Conservation (phyloP, 2,888 invertebrate species). For the Tiliacea aurago region DNA sequence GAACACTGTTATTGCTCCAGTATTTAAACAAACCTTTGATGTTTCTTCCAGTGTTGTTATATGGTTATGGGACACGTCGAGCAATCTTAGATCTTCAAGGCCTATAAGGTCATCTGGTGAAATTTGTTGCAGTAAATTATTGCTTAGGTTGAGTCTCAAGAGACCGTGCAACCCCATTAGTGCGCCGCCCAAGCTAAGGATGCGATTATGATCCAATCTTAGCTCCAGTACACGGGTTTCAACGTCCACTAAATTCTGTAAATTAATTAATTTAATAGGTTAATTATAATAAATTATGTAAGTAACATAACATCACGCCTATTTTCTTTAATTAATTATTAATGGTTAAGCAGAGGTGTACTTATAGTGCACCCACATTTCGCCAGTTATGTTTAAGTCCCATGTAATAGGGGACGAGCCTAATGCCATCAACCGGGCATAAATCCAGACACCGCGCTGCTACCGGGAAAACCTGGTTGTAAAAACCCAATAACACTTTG, state of each 20-base stretch:
- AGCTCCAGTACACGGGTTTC: conserved; percentile 94
- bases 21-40: conserved; percentile 92
- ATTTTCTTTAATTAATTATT: too few species aligned
- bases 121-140: conserved; percentile 93
- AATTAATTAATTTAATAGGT: conserved; percentile 9
- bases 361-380: not conserved
- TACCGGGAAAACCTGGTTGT: not conserved
- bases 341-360: too few species aligned
- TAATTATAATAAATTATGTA: not conserved
- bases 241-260: conserved; percentile 94
- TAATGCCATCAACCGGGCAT: not conserved
- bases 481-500: not conserved
- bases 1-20: conserved; percentile 51
- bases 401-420: not conserved
- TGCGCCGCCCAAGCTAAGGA: conserved; percentile 93
- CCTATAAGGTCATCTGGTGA: conserved; percentile 95
- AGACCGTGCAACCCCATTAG: conserved; percentile 94
- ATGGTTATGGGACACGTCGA: conserved; percentile 95
- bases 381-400: not conserved
- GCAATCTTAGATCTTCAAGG: conserved; percentile 92
- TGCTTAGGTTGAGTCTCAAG: conserved; percentile 93
- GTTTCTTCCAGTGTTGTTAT: conserved; percentile 95
- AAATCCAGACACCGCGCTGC: not conserved
- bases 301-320: not conserved
- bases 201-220: conserved; percentile 93